Base-by-base conservation (phyloP, 2,797 vertebrate species). In the Propithecus perrieri region DNA sequence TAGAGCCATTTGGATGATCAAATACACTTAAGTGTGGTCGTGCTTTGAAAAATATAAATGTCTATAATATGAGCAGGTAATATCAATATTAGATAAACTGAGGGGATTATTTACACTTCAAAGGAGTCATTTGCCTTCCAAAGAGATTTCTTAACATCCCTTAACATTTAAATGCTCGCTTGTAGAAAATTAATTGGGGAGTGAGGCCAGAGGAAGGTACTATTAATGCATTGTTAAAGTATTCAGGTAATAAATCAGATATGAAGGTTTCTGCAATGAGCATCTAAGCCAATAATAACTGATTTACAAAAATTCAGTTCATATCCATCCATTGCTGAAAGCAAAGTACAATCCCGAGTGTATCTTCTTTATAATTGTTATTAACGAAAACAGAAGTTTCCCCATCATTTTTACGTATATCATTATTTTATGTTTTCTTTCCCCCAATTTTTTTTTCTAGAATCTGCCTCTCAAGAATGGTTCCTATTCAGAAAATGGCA, bases 31-130 rank as follows among this genome's bases (percentile, higher is more conserved):
- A 63, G 38, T 43, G 33, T 10, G 3, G 80, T 14, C 4, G 8
- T 11, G 1, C 76, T 93, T 96, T 89, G 67, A 91, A 96, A 97
- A 97, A 65, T 79, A 87, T 50, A 63, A 91, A 41, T 85, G 79
- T 88, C 89, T 78, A 35, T 50, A 88, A 91, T 15, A 78, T 83
- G 92, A 97, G 83, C 89, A 97, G 89, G 89, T 94, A 93, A 75
- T 97, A 94, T 92, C 89, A 97, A 96, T 95, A 96, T 97, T 94
- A 95, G 88, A 95, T 97, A 93, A 94, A 90, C 50, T 8, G 75
- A 96, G 7, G 94, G 69, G 10, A 26, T 91, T 97, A 92, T 92
- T 98, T 96, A 97, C 59, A 93, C 81, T 97, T 94, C 79, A 94
- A 57, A 96, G 71, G 61, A 78, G 83, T 91, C 57, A 80, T 95